phyloP scores from a whole-genome alignment of 2,888 invertebrate genomes.

The Liposcelis brunnea region DNA sequence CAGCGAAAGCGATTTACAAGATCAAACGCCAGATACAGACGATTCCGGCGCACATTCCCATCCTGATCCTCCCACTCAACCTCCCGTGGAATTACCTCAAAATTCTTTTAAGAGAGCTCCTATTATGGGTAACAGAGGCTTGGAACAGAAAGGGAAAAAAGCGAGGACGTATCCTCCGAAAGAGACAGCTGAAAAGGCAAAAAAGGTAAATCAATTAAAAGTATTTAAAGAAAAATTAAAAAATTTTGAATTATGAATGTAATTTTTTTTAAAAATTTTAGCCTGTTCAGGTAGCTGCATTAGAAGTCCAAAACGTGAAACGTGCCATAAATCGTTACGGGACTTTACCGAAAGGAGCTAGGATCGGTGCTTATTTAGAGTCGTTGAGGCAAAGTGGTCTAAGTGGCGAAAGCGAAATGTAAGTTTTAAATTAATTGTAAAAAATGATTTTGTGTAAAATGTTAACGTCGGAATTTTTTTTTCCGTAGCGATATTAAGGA shows the following conservation, averaged over 20 bases:
- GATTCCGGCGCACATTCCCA: conserved; percentile 41
- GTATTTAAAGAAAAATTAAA: conserved; percentile 10
- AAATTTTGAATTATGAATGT: too few species aligned
- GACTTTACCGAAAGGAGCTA: conserved; percentile 87
- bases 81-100: conserved; percentile 7
- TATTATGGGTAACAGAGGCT: conserved; percentile 39
- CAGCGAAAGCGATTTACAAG: conserved; percentile 52
- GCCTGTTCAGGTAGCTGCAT: conserved; percentile 70
- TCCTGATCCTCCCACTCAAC: conserved; percentile 26
- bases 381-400: conserved; percentile 68
- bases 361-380: conserved; percentile 92
- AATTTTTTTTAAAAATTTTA: conserved; percentile 20
- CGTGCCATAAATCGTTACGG: conserved; percentile 90
- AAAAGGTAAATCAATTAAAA: conserved; percentile 15
- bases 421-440: background rate
- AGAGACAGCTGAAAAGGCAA: conserved; percentile 24
- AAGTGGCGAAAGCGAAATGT: conserved; percentile 7
- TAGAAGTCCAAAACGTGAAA: conserved; percentile 90
- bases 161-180: conserved; percentile 38
- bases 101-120: conserved; percentile 22
- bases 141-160: conserved; percentile 46
- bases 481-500: conserved; percentile 5
- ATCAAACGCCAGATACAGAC: conserved; percentile 57
- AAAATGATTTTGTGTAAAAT: too few species aligned
- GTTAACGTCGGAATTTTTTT: background rate